Evolutionary conservation across 2,888 invertebrate species (phyloP), one percentile per base, ranked within the genome.

Genomic region (Dasysyrphus tricinctus): DNA sequence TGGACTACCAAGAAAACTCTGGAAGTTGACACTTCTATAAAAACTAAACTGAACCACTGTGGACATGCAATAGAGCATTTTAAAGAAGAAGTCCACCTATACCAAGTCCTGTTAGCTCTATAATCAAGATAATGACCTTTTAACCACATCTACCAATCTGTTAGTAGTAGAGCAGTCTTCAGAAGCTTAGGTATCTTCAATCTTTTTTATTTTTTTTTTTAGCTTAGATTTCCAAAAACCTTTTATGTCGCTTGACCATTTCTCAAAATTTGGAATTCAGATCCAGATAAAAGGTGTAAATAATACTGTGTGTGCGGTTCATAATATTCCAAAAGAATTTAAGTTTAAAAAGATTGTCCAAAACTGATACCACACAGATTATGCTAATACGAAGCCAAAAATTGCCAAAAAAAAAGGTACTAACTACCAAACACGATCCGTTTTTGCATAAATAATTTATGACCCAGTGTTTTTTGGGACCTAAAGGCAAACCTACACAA

Each of bases 391-490:
- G 42, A 61, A 29, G 39, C 19, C 19, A 57, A 65, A 81, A 80
- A 65, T 44, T 56, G 56, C 67, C 44, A 34, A 24, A 54, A 34
- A 44, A 37, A 49, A 32, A 42, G 14, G 4, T 29, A 32, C 32
- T 42, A 39, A 9, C 74, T 24, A 37, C 70, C 51, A 54, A 75
- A 70, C 80, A 80, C 72, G 76, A 69, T 77, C 57, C 67, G 56
- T 73, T 85, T n/a, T 80, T 77, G 80, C 80, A 79, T 85, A 85
- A 39, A 69, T 80, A 77, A 80, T 80, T 84, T 84, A 80, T 73
- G 76, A 34, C 73, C 67, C 37, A 67, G 37, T 47, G 16, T 32
- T 42, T 61, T 44, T 37, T n/a, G n/a, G 11, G 14, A 29, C 14
- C 24, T 51, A 12, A 24, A 24, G 24, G 24, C 24, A 24, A 24